Conservation (phyloP, 1,140 invertebrate species). For the Prorops nasuta region DNA sequence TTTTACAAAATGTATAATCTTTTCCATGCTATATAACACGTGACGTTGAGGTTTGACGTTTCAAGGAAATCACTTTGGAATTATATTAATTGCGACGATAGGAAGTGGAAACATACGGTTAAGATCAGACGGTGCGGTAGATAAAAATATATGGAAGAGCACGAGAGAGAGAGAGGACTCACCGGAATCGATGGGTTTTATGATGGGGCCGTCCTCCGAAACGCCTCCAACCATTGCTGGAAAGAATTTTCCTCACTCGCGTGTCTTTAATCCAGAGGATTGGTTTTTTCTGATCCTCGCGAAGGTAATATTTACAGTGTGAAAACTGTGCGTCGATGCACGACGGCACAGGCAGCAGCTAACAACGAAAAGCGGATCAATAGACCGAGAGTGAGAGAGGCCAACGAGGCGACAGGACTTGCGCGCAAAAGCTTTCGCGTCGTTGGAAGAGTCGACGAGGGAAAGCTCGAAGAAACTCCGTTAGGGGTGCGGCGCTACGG, state of each 20-base stretch:
- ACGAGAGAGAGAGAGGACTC: conserved; percentile 18
- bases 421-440: conserved; percentile 30
- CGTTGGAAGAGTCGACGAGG: conserved; percentile 11
- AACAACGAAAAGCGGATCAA: conserved; percentile 33
- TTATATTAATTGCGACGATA: no score
- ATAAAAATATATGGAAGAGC: not conserved
- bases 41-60: no score
- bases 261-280: no score
- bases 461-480: no score
- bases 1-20: no score
- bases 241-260: conserved; percentile 4
- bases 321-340: conserved; percentile 21
- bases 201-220: conserved; percentile 45
- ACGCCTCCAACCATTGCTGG: conserved; percentile 40
- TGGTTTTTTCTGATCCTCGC: no score
- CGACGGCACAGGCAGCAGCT: conserved; percentile 20
- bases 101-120: no score
- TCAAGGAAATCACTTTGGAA: no score
- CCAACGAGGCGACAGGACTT: conserved; percentile 26
- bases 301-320: conserved; percentile 39
- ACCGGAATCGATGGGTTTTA: conserved; percentile 45
- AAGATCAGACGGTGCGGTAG: no score
- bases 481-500: no score
- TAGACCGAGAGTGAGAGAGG: no score
- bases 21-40: no score